Evolutionary conservation across 1,140 invertebrate species (phyloP), one percentile per base, ranked within the genome.

Genomic region (Ceratina australensis): DNA sequence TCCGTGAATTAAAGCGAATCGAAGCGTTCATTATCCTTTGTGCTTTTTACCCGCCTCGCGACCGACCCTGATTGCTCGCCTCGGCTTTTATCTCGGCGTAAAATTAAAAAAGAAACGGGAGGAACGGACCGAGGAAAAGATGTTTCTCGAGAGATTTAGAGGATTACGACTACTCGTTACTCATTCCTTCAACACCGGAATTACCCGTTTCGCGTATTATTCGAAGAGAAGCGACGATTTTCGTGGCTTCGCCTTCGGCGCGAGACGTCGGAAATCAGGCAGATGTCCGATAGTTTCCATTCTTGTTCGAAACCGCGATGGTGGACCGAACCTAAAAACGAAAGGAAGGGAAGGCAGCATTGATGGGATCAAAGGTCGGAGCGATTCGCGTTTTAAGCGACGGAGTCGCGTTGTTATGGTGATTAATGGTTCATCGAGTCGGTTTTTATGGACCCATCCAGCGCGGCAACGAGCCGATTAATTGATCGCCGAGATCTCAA

Each of bases 381-480:
- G 47, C 57, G 69, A 65, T 84, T 80, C 64, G 73, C 67, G 52
- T 76, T 88, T 80, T 66, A 76, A 68, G 66, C 33, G 42, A 42
- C 28, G 66, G 50, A 87, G 88, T 88, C 78, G 60, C 22, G 52
- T 63, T 81, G 86, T 87, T 87, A 88, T 88, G 86, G 83, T 86
- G 87, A 88, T 88, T 78, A 79, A 85, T 88, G 78, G 77, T 18
- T 73, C 64, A 86, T 87, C 82, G 67, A 71, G 18, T 78, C 57
- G 50, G 60, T 28, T 78, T 80, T 42, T 42, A 42, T 20, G 20
- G 66, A 82, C 66, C 80, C 72, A 82, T 83, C 80, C 67, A 69
- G 78, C 75, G 81, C 59, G 4, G 50, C 56, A 24, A 26, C 56
- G 8, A 3, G 22, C 20, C 59, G 16, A 50, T 64, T 78, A 78